Percentiles rank a stretch among this genome's conserved stretches.
Evolutionary conservation across 2,113 vertebrate genomes (phyloP).

Genomic region (Paradisaea rubra): DNA sequence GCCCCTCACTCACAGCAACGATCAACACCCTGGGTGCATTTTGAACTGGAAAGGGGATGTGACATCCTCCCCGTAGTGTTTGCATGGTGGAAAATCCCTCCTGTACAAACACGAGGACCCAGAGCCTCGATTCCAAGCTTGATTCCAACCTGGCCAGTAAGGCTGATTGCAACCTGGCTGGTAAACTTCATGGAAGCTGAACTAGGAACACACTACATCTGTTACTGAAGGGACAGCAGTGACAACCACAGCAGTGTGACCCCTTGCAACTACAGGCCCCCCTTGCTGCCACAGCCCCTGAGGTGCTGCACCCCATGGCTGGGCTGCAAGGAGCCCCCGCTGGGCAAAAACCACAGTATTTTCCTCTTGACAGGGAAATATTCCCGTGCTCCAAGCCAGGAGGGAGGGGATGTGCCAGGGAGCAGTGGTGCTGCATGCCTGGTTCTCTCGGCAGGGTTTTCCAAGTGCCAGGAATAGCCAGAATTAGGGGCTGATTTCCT

Average conservation of each 20-base stretch:
- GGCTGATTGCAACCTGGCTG: neutral
- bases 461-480: neutral
- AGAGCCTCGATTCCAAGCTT: fast-evolving
- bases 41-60: neutral
- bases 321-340: neutral
- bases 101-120: neutral
- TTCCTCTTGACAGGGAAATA: neutral
- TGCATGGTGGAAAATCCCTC: neutral
- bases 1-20: fast-evolving
- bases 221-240: neutral
- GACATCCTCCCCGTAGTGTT: fast-evolving
- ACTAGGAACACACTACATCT: fast-evolving
- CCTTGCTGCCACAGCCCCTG: fast-evolving
- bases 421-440: neutral
- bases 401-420: neutral
- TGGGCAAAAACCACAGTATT: fast-evolving
- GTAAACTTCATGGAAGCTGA: neutral
- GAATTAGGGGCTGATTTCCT: neutral
- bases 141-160: neutral
- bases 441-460: neutral
- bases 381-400: neutral
- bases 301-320: fast-evolving
- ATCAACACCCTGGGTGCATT: fast-evolving
- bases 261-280: neutral
- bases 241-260: neutral